Evolutionary conservation across 2,797 vertebrate species (phyloP).

Genomic region (Podarcis siculus): DNA sequence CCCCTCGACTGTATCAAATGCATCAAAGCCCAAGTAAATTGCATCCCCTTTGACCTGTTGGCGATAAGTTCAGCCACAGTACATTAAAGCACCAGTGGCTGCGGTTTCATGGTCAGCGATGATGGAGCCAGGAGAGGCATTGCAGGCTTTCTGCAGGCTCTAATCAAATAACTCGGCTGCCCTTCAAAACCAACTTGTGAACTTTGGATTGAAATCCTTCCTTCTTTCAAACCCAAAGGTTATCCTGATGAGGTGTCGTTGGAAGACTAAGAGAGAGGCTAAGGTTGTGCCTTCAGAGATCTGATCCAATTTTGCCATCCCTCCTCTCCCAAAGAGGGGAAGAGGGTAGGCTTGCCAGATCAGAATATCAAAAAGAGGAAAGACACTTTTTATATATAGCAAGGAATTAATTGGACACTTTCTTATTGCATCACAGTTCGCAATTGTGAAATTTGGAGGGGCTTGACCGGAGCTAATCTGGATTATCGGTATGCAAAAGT

Average conservation of each 20-base stretch:
- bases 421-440: too few relatives aligned
- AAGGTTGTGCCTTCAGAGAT: background rate
- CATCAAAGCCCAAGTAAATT: constrained; percentile 90
- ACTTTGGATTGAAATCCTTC: constrained; percentile 15
- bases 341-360: background rate
- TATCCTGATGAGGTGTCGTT: background rate
- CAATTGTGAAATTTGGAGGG: too few relatives aligned
- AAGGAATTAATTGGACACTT: too few relatives aligned
- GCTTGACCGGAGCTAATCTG: background rate
- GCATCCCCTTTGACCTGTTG: constrained; percentile 79
- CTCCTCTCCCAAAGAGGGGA: background rate
- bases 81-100: constrained; percentile 66
- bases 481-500: background rate
- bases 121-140: constrained; percentile 46
- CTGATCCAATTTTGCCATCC: background rate
- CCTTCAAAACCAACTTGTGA: background rate
- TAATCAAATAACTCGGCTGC: constrained; percentile 2
- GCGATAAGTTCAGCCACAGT: constrained; percentile 72
- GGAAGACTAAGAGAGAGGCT: background rate
- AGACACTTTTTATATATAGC: background rate
- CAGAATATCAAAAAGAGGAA: background rate
- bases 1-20: constrained; percentile 92
- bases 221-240: background rate
- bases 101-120: constrained; percentile 65
- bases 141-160: constrained; percentile 22